Conservation (phyloP, 2,113 vertebrate genomes). For the Electrona antarctica region DNA sequence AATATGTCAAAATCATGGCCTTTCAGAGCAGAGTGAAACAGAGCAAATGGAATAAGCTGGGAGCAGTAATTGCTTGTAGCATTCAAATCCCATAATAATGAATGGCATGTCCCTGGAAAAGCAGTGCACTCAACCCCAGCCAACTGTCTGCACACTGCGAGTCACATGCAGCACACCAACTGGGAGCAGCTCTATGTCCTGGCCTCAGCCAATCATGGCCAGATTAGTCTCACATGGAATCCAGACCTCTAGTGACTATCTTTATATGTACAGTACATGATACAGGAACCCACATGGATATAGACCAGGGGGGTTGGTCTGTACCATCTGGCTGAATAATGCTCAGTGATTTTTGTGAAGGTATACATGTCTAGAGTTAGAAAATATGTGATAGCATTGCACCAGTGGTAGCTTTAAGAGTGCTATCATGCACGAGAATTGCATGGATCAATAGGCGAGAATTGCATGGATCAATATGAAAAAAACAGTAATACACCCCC, state of each 20-base stretch:
- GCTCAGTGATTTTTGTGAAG: no score
- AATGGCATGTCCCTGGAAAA: slow-evolving; percentile 19
- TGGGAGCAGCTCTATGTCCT: slow-evolving; percentile 32
- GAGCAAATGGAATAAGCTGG: no score
- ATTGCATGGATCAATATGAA: no score
- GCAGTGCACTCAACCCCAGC: neutral
- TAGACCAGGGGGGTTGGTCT: no score
- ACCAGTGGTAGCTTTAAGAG: no score
- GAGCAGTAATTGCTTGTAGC: neutral
- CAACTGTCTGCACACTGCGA: slow-evolving; percentile 45
- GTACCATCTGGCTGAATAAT: no score
- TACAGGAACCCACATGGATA: neutral
- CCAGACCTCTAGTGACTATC: slow-evolving; percentile 22
- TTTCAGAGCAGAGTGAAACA: neutral
- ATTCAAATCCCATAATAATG: slow-evolving; percentile 24
- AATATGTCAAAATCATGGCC: neutral
- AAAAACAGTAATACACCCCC: no score
- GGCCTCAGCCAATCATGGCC: slow-evolving; percentile 27
- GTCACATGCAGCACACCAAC: slow-evolving; percentile 51
- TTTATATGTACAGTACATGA: neutral
- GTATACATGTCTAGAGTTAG: no score
- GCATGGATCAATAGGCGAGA: no score
- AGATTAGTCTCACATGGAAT: slow-evolving; percentile 35
- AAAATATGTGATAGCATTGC: no score
- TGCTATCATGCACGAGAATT: no score